These are phyloP conservation scores for Perognathus longimembris DNA, from an alignment of 2,113 vertebrate genomes.

Conservation along the genomic window DNA sequence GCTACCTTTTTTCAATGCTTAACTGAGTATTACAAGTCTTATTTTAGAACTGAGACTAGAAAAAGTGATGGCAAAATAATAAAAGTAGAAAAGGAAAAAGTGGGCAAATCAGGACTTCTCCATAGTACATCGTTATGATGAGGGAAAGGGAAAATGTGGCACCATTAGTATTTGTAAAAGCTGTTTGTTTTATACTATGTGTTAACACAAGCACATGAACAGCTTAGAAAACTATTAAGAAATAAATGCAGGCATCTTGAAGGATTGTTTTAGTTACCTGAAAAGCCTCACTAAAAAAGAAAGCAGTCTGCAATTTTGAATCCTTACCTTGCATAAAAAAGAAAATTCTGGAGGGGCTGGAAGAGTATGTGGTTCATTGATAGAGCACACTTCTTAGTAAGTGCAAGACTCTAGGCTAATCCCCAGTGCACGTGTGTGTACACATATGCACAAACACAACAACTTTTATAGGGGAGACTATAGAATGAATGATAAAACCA, in stretches of 20 bases:
- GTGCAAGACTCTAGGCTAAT: not conserved
- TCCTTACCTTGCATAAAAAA: not conserved
- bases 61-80: not conserved
- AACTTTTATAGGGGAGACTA: not conserved
- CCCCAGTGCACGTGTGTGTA: no score
- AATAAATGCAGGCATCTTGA: not conserved
- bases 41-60: not conserved
- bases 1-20: not conserved
- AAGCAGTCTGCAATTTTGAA: not conserved
- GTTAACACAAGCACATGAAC: not conserved
- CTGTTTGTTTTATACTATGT: not conserved
- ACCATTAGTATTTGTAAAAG: constrained; percentile 9
- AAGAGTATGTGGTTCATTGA: not conserved
- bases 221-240: constrained; percentile 2
- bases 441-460: no score
- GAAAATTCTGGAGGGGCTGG: no score
- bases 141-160: not conserved
- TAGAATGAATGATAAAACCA: not conserved
- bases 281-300: not conserved
- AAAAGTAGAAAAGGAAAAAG: not conserved
- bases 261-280: constrained; percentile 23
- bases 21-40: no score
- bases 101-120: not conserved
- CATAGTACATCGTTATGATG: not conserved
- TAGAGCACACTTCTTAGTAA: not conserved